Evolutionary conservation across 2,888 invertebrate genomes (phyloP).

Genomic region (Hirtodrosophila cameraria): DNA sequence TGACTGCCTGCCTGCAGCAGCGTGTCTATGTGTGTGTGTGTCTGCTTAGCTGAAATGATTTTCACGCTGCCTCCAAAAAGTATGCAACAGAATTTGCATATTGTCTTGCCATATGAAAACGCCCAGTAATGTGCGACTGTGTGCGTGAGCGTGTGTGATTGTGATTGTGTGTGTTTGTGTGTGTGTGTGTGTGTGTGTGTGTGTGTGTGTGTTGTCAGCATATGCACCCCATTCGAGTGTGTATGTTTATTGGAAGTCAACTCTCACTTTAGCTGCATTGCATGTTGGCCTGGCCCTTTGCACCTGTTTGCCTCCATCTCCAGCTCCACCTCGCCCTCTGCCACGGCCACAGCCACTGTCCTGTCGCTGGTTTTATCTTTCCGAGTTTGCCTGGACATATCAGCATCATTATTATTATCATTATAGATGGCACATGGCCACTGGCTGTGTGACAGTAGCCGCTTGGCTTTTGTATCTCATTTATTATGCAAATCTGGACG

Average conservation of each 20-base stretch:
- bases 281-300: conserved; percentile 40
- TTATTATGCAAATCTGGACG: conserved; percentile 74
- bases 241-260: conserved; percentile 42
- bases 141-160: conserved; percentile 10
- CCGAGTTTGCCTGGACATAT: conserved; percentile 48
- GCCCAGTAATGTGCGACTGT: conserved; percentile 8
- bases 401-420: conserved; percentile 75
- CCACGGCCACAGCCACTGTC: not conserved
- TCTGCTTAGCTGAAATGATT: conserved; percentile 76
- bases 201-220: conserved; percentile 20
- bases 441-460: conserved; percentile 75
- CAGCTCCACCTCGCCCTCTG: not conserved
- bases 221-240: conserved; percentile 44
- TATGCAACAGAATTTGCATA: conserved; percentile 79
- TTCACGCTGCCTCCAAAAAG: conserved; percentile 76
- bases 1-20: conserved; percentile 22
- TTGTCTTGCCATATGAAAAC: conserved; percentile 58
- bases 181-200: not conserved
- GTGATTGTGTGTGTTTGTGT: conserved; percentile 12
- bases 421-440: conserved; percentile 73
- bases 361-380: conserved; percentile 27
- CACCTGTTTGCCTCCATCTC: conserved; percentile 44
- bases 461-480: conserved; percentile 77
- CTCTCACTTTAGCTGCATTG: conserved; percentile 28
- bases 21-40: conserved; percentile 21